These are phyloP conservation scores for Stictonetta naevosa DNA, from an alignment of 2,113 vertebrate species.

Conservation along the genomic window DNA sequence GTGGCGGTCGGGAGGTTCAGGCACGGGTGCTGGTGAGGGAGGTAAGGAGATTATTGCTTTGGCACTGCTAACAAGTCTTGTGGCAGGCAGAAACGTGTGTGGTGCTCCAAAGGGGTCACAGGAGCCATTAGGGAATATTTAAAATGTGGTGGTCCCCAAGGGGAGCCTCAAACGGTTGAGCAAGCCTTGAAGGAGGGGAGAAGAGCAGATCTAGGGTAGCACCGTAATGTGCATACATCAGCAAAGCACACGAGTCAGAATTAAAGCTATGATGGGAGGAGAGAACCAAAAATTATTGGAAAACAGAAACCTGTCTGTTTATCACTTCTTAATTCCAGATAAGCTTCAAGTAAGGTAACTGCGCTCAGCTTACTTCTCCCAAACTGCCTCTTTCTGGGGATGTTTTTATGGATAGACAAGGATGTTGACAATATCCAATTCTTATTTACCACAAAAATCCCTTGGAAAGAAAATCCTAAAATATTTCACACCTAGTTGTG, in stretches of 20 bases:
- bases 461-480: neutral
- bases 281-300: neutral
- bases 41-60: neutral
- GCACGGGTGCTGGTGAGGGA: neutral
- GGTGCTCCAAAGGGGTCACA: neutral
- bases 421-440: neutral
- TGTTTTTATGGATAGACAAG: neutral
- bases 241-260: neutral
- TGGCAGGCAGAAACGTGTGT: neutral
- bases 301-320: neutral
- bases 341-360: neutral
- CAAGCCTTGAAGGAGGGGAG: neutral
- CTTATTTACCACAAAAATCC: neutral
- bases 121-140: neutral
- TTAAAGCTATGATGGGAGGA: neutral
- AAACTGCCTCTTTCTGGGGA: neutral
- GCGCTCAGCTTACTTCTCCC: neutral
- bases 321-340: neutral
- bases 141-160: neutral
- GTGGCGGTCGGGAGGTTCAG: neutral
- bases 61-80: neutral
- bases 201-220: neutral
- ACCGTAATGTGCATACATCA: neutral
- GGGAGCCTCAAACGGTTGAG: neutral
- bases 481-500: neutral